These are phyloP conservation scores for Drosophila melanogaster DNA, from an alignment of 1,140 invertebrate genomes.

Conservation along the genomic window Release_6_plus_ISO1_MT NT_033779.5:20486501-20487000, in stretches of 20 bases:
- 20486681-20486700: background rate
- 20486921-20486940: slow-evolving; percentile 52
- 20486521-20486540: slow-evolving; percentile 68
- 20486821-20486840: slow-evolving; percentile 48
- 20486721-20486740: slow-evolving; percentile 77
- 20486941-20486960: slow-evolving; percentile 46
- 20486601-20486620: background rate
- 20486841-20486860: slow-evolving; percentile 83
- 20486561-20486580: slow-evolving; percentile 46
- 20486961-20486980: slow-evolving; percentile 13
- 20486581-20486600: too few relatives aligned
- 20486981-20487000: slow-evolving; percentile 82
- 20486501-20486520: slow-evolving; percentile 80
- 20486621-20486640: background rate
- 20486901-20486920: slow-evolving; percentile 5
- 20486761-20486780: slow-evolving; percentile 75
- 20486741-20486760: slow-evolving; percentile 80
- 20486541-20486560: slow-evolving; percentile 62
- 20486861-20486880: slow-evolving; percentile 81
- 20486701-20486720: slow-evolving; percentile 20
- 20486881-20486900: slow-evolving; percentile 52
- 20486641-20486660: slow-evolving; percentile 44
- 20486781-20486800: slow-evolving; percentile 58
- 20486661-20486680: slow-evolving; percentile 17
- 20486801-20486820: slow-evolving; percentile 29